A percentile compares a stretch with the other conserved stretches of the same genome.
These are phyloP conservation scores for Aphidius ervi DNA, from an alignment of 1,140 invertebrate genomes.

Conservation along the genomic window DNA sequence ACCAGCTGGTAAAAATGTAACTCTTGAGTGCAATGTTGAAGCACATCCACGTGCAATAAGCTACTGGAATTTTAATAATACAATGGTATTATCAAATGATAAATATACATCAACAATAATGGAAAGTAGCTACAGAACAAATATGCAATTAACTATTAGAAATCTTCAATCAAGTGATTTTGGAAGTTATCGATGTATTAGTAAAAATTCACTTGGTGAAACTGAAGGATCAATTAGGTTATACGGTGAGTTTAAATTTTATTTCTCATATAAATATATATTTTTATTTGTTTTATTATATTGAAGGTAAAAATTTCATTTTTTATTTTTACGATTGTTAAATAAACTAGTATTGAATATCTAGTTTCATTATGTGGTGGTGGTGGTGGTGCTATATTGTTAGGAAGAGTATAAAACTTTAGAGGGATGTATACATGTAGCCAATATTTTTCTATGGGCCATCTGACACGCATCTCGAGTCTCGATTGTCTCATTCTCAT, in stretches of 20 bases:
- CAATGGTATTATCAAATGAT: constrained; percentile 73
- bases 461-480: background rate
- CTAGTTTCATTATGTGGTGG: too few species aligned
- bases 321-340: too few species aligned
- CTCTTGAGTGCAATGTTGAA: constrained; percentile 88
- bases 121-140: constrained; percentile 78
- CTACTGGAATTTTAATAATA: constrained; percentile 85
- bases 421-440: too few species aligned
- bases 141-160: constrained; percentile 81
- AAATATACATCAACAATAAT: constrained; percentile 74
- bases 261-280: too few species aligned
- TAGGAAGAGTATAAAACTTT: too few species aligned
- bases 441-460: background rate
- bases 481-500: constrained; percentile 4
- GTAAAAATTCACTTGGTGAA: constrained; percentile 90
- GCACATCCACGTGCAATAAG: constrained; percentile 89
- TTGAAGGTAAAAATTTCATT: too few species aligned
- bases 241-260: constrained; percentile 58
- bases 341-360: too few species aligned
- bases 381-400: too few species aligned
- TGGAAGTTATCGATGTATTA: constrained; percentile 82
- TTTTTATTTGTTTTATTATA: too few species aligned
- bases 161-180: constrained; percentile 74
- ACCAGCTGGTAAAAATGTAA: constrained; percentile 81
- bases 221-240: constrained; percentile 88